Conservation (phyloP, 2,797 vertebrate genomes). For the Anniella stebbinsi region DNA sequence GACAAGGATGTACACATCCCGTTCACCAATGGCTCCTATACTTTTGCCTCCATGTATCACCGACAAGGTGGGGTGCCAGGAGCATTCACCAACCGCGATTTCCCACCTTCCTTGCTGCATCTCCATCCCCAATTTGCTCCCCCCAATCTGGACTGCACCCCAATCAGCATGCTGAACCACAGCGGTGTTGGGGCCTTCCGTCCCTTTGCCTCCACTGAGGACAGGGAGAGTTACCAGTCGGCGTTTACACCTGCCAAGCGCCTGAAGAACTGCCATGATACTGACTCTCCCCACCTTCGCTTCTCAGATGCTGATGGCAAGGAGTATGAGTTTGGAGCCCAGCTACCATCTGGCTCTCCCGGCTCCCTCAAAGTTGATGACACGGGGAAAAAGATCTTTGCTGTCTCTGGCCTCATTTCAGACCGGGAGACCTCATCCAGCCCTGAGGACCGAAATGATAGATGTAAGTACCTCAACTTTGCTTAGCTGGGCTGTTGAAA, state of each 20-base stretch:
- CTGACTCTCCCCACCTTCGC: constrained; percentile 96
- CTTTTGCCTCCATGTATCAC: constrained; percentile 99
- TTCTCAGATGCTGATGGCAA: constrained; percentile 99
- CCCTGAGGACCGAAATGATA: constrained; percentile 96
- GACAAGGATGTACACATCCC: constrained; percentile 98
- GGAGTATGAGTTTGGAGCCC: constrained; percentile 96
- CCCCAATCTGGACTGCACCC: constrained; percentile 97
- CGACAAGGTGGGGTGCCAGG: constrained; percentile 94
- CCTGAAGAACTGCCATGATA: constrained; percentile 97
- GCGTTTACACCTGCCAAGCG: constrained; percentile 98
- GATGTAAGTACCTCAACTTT: constrained; percentile 90
- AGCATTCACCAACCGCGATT: constrained; percentile 96
- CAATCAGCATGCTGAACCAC: constrained; percentile 98
- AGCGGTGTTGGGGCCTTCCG: constrained; percentile 97
- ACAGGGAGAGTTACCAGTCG: constrained; percentile 97
- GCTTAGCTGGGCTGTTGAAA: constrained; percentile 44
- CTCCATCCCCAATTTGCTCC: constrained; percentile 99
- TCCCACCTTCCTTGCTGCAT: constrained; percentile 96
- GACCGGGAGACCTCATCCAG: constrained; percentile 98
- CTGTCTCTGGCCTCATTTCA: constrained; percentile 97
- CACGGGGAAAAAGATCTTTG: constrained; percentile 98
- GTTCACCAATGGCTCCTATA: constrained; percentile 98
- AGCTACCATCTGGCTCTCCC: constrained; percentile 94
- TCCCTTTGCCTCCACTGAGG: constrained; percentile 95
- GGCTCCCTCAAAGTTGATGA: constrained; percentile 97